A percentile compares a stretch with the other conserved stretches of the same genome.
Conservation (phyloP, 2,888 invertebrate genomes). For the Dermolepida albohirtum region DNA sequence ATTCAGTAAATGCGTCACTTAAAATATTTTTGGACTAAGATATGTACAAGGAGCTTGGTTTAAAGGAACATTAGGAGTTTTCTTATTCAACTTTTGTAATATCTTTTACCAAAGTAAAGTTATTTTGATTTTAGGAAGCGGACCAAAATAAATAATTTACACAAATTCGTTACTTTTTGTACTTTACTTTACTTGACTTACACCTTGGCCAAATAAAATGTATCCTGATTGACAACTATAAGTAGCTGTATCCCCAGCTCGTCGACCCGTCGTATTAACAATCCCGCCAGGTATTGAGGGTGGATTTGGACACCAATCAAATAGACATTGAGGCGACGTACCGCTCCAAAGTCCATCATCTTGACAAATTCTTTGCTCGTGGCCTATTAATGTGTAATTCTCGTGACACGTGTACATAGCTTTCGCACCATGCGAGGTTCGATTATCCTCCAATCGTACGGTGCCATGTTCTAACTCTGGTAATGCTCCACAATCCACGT, state of each 20-base stretch:
- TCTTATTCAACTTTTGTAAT: no score
- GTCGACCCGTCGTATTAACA: slow-evolving; percentile 77
- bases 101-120: no score
- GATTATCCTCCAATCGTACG: slow-evolving; percentile 73
- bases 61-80: no score
- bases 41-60: no score
- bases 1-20: no score
- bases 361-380: slow-evolving; percentile 76
- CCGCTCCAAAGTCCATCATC: slow-evolving; percentile 83
- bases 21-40: no score
- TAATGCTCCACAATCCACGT: slow-evolving; percentile 83
- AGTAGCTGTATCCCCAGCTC: slow-evolving; percentile 83
- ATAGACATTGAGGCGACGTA: slow-evolving; percentile 82
- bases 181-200: slow-evolving; percentile 62
- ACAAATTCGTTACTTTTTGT: no score
- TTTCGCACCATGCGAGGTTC: slow-evolving; percentile 83
- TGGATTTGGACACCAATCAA: slow-evolving; percentile 90
- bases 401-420: slow-evolving; percentile 83
- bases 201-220: slow-evolving; percentile 84
- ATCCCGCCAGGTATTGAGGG: slow-evolving; percentile 81
- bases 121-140: no score
- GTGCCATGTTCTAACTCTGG: slow-evolving; percentile 79
- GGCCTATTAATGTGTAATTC: slow-evolving; percentile 87
- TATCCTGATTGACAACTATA: slow-evolving; percentile 88
- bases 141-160: no score